Evolutionary conservation across 2,113 vertebrate genomes (phyloP).

Genomic region (Scortum barcoo): DNA sequence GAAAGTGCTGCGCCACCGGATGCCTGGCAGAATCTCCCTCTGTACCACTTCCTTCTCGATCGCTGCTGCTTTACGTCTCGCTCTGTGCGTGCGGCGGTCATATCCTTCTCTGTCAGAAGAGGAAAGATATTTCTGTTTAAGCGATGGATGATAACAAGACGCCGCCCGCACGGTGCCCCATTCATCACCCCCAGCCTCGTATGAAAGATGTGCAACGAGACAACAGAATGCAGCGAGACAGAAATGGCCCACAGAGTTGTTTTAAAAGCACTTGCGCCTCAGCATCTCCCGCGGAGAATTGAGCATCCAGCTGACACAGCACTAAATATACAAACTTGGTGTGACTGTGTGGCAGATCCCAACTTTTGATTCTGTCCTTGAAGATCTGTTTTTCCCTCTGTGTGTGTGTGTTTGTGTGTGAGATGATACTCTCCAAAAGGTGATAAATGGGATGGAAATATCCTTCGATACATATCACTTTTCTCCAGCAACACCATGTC

Average conservation of each 20-base stretch:
- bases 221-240: constrained; percentile 28
- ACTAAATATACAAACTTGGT: neutral
- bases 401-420: no score
- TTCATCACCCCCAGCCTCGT: constrained; percentile 6
- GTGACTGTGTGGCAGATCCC: neutral
- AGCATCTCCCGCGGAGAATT: neutral
- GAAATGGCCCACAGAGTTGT: constrained; percentile 21
- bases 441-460: neutral
- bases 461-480: neutral
- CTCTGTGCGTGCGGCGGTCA: neutral
- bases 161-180: neutral
- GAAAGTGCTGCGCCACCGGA: constrained; percentile 52
- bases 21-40: constrained; percentile 50
- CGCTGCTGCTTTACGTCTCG: neutral
- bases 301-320: constrained; percentile 24
- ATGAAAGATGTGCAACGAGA: constrained; percentile 20
- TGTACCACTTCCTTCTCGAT: constrained; percentile 16
- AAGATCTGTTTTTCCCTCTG: neutral
- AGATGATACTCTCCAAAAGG: neutral
- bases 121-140: constrained; percentile 21
- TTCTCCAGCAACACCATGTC: neutral
- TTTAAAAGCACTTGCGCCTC: constrained; percentile 12
- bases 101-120: constrained; percentile 9
- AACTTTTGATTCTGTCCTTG: neutral
- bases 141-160: constrained; percentile 17